Conservation (phyloP, 2,888 invertebrate genomes). For the Mimumesa dahlbomi region DNA sequence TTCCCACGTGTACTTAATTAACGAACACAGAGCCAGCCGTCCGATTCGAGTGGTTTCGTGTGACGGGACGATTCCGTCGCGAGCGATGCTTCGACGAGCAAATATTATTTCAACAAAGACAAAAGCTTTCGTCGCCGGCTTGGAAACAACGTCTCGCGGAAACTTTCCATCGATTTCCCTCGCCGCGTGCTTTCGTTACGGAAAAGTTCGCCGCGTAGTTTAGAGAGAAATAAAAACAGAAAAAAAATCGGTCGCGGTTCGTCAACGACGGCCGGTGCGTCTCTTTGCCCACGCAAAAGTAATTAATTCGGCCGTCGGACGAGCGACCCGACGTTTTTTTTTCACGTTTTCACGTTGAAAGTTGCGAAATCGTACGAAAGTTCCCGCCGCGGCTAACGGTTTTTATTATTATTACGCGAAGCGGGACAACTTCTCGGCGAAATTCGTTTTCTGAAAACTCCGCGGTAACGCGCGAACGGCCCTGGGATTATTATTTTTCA, state of each 20-base stretch:
- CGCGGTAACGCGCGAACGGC: not conserved
- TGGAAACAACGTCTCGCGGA: not conserved
- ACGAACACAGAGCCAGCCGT: too few relatives aligned
- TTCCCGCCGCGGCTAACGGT: not conserved
- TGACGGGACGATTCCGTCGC: too few relatives aligned
- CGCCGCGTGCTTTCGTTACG: too few relatives aligned
- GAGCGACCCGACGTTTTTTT: not conserved
- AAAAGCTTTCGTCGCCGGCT: not conserved
- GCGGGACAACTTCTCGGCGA: not conserved
- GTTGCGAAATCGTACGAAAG: not conserved
- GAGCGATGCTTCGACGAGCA: not conserved
- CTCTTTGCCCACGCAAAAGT: slow-evolving; percentile 7
- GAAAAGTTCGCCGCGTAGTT: too few relatives aligned
- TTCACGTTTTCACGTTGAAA: not conserved
- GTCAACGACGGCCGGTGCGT: slow-evolving; percentile 6
- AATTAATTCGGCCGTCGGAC: slow-evolving; percentile 4
- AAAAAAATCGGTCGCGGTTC: slow-evolving; percentile 9
- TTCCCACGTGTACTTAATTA: too few relatives aligned
- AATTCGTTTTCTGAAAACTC: not conserved
- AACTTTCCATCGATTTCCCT: slow-evolving; percentile 26
- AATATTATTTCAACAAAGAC: not conserved
- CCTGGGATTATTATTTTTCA: too few relatives aligned
- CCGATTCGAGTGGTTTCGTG: too few relatives aligned
- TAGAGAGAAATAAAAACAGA: too few relatives aligned
- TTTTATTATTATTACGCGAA: not conserved